Base-by-base conservation (phyloP, 2,888 invertebrate genomes). In the Cyclophora albipunctata region DNA sequence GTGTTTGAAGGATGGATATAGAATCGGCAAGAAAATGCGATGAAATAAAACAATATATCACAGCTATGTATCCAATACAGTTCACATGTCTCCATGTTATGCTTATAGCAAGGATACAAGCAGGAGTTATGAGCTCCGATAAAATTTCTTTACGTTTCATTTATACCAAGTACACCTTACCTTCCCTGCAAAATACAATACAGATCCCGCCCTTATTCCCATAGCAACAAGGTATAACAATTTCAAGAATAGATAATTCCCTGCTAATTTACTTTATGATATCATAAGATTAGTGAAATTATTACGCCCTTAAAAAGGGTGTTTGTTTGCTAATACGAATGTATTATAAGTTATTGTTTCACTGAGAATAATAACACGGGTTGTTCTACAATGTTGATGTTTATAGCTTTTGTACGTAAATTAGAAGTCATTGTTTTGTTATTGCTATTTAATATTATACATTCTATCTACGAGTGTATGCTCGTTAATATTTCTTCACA, bases 141-240 rank as follows among this genome's bases (percentile, higher is more conserved):
- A 64, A 62, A 62, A 54, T 58, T 60, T 62, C 59, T 62, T 64
- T 62, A 63, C 57, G 58, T 57, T 48, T 49, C 62, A 57, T 57
- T 61, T 63, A 62, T 60, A 63, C 56, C 37, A 4, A 37, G 37
- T 40, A 40, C 46, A n/a, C 7, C 42, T 5, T 37, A 37, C 37
- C 37, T 37, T 37, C 37, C 37, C 37, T 5, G 4, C 37, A 3
- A 35, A 6, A 42, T 34, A 5, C 6, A 34, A 35, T 42, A 43
- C n/a, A 34, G 41, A 46, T 34, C 7, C 3, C 47, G 46, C 52
- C 60, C 56, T 49, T 57, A 49, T 45, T 43, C 20, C 47, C 33
- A 34, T 5, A 7, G 5, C 3, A 5, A 3, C 52, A 60, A 33
- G 47, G 59, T 53, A 49, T 54, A 7, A 7, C 5, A 40, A 33